Percentiles rank a stretch among this genome's conserved stretches.
phyloP scores from a whole-genome alignment of 2,797 vertebrate genomes.

The Tokudaia muenninki region DNA sequence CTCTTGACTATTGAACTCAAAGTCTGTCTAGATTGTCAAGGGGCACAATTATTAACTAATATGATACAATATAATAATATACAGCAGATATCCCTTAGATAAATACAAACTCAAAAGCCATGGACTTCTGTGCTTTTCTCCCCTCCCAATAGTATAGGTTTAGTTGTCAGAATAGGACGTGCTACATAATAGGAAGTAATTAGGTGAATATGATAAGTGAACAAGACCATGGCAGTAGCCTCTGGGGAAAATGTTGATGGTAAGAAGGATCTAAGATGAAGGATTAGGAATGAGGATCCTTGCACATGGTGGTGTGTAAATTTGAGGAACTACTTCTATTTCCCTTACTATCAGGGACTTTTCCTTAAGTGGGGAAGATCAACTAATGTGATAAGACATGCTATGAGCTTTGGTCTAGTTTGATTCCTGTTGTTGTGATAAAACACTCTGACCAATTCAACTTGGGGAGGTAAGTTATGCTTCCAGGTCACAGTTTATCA shows the following conservation, averaged over 20 bases:
- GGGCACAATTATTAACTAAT: not conserved
- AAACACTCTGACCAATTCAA: not conserved
- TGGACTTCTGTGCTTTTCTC: not conserved
- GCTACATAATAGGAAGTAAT: not conserved
- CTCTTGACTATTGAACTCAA: conserved; percentile 1
- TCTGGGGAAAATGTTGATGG: not conserved
- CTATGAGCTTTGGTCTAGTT: not conserved
- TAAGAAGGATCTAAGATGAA: not conserved
- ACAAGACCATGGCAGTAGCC: not conserved
- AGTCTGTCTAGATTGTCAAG: conserved; percentile 16
- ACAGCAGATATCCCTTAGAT: not conserved
- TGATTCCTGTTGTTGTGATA: not conserved
- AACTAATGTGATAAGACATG: conserved; percentile 6
- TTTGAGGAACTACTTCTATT: not conserved
- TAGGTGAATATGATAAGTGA: not conserved
- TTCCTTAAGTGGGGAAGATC: not conserved
- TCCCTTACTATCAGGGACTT: not conserved
- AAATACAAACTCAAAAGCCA: not conserved
- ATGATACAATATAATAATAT: not conserved
- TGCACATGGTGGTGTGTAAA: not conserved
- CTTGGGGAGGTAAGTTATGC: not conserved
- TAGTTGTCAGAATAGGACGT: not conserved
- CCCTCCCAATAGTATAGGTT: not conserved
- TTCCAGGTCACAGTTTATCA: not conserved
- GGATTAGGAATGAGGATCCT: not conserved